Percentiles rank a stretch among this genome's conserved stretches.
Evolutionary conservation across 2,888 invertebrate species (phyloP).

Genomic region (Acholoe squamosa): DNA sequence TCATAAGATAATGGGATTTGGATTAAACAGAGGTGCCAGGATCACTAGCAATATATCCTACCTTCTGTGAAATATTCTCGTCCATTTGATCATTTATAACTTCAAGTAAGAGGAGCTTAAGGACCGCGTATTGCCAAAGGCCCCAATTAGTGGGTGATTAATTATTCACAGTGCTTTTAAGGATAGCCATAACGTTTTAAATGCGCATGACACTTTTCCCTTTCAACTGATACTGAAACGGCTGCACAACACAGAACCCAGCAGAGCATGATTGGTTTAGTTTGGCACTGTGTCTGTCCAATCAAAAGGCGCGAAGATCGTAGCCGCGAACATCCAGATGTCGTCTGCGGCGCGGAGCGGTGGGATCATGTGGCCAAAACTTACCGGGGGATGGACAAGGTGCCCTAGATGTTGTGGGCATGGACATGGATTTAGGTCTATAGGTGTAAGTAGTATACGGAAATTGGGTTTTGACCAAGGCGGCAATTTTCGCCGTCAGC

Average conservation of each 20-base stretch:
- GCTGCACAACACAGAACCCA: neutral
- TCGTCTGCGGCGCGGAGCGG: neutral
- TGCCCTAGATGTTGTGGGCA: neutral
- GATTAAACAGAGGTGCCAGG: too few relatives aligned
- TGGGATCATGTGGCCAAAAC: neutral
- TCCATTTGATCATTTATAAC: neutral
- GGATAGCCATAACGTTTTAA: neutral
- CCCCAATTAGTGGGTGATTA: conserved; percentile 9
- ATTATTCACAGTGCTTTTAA: conserved; percentile 1
- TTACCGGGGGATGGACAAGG: neutral
- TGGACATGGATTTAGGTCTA: neutral
- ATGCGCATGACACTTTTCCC: conserved; percentile 31
- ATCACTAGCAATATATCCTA: neutral
- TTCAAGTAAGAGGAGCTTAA: neutral
- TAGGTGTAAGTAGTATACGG: neutral
- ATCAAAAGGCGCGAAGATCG: conserved; percentile 30
- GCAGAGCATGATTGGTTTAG: conserved; percentile 1
- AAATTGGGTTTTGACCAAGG: neutral
- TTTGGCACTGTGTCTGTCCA: neutral
- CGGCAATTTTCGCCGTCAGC: too few relatives aligned
- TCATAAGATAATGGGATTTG: too few relatives aligned
- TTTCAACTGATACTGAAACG: conserved; percentile 4
- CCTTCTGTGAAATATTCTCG: neutral
- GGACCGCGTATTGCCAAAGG: neutral
- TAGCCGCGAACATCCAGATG: neutral